Conservation (phyloP, 2,113 vertebrate species). For the Typhlomys cinereus region DNA sequence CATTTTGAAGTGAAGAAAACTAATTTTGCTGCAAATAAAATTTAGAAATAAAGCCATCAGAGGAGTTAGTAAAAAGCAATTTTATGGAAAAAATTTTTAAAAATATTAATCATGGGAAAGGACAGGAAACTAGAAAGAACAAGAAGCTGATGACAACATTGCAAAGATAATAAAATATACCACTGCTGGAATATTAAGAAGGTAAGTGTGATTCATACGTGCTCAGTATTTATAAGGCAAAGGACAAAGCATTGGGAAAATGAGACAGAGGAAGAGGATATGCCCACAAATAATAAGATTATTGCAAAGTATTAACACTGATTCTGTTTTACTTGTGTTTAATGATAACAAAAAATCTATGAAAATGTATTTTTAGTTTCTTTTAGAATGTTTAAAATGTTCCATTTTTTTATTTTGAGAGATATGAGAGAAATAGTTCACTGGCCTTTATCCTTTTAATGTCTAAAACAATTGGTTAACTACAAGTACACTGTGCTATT, state of each 20-base stretch:
- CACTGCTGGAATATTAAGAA: too few relatives aligned
- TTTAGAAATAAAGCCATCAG: background rate
- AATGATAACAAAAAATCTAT: too few relatives aligned
- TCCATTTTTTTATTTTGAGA: too few relatives aligned
- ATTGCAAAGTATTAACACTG: background rate
- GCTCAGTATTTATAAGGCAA: background rate
- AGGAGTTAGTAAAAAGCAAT: background rate
- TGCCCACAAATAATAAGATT: background rate
- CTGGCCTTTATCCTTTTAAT: background rate
- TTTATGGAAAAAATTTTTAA: background rate
- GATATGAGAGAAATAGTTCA: too few relatives aligned
- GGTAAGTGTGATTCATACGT: rapidly evolving
- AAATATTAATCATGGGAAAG: background rate
- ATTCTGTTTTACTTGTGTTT: too few relatives aligned
- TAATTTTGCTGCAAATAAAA: background rate
- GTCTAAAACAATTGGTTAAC: background rate
- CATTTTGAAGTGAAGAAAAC: background rate
- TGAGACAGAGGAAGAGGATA: background rate
- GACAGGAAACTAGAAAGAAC: background rate
- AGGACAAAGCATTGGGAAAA: background rate
- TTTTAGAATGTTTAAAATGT: too few relatives aligned
- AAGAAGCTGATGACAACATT: too few relatives aligned
- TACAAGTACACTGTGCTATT: background rate
- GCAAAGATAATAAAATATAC: background rate
- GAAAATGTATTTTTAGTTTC: too few relatives aligned